phyloP scores from a whole-genome alignment of 2,113 vertebrate genomes.

The Fulica atra region DNA sequence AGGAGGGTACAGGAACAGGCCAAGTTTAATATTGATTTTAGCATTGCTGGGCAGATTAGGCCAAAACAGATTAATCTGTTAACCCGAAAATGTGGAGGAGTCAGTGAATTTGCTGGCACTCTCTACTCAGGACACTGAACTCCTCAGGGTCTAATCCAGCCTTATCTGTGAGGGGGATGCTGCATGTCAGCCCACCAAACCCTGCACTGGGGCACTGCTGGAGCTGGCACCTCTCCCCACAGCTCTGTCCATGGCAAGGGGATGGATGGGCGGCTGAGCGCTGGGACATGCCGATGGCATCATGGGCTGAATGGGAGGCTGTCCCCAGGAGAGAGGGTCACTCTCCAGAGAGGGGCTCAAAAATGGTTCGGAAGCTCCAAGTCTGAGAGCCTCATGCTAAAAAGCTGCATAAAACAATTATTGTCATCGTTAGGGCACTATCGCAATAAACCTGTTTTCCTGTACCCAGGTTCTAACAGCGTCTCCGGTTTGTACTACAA shows the following conservation, averaged over 20 bases:
- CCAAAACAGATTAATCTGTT: not conserved
- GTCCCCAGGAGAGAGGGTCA: constrained; percentile 1
- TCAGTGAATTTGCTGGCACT: not conserved
- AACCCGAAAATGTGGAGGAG: not conserved
- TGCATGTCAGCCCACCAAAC: not conserved
- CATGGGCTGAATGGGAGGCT: not conserved
- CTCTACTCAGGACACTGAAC: not conserved
- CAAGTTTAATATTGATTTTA: not conserved
- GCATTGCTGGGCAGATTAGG: not conserved
- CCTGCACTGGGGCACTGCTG: not conserved
- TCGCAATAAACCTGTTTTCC: not conserved
- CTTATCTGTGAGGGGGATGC: not conserved
- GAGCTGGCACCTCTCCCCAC: not conserved
- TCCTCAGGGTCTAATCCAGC: not conserved
- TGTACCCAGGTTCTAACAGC: not conserved
- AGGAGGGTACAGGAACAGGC: not conserved
- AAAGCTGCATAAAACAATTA: not conserved
- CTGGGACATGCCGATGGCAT: not conserved
- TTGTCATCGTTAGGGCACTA: not conserved
- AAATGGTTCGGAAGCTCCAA: constrained; percentile 16
- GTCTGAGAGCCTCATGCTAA: not conserved
- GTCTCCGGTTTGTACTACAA: not conserved
- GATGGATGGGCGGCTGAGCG: not conserved
- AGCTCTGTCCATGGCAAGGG: not conserved
- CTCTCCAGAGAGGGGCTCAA: not conserved